Conservation (phyloP, 2,888 invertebrate genomes). For the Monoplex corrugatus region DNA sequence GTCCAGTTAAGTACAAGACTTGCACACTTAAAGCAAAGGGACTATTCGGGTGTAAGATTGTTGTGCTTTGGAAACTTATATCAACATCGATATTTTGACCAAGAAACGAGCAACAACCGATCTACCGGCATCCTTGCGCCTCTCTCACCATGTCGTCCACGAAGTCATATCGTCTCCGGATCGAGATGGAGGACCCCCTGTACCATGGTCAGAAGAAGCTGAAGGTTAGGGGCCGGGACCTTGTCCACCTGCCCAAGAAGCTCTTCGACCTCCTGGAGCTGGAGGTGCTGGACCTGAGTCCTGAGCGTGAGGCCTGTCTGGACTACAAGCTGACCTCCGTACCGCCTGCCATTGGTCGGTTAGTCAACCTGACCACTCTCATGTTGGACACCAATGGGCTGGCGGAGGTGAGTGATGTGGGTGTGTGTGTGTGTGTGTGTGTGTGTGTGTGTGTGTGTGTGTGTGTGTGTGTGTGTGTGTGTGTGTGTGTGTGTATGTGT, state of each 20-base stretch:
- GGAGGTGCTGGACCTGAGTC: slow-evolving; percentile 80
- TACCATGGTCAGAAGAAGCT: slow-evolving; percentile 76
- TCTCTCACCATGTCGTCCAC: slow-evolving; percentile 36
- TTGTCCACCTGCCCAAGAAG: slow-evolving; percentile 75
- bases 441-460: neutral
- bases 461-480: neutral
- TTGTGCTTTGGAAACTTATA: too few species aligned
- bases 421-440: neutral
- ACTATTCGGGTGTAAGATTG: too few species aligned
- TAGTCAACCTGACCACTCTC: slow-evolving; percentile 77
- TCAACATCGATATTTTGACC: too few species aligned
- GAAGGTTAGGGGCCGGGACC: slow-evolving; percentile 76
- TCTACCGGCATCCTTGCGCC: too few species aligned
- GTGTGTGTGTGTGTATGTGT: neutral
- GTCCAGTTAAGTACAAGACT: too few species aligned
- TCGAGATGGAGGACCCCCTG: slow-evolving; percentile 76
- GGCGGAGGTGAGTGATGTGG: neutral
- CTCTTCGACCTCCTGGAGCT: slow-evolving; percentile 78
- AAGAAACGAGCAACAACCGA: too few species aligned
- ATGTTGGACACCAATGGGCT: slow-evolving; percentile 80
- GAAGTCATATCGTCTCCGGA: slow-evolving; percentile 69
- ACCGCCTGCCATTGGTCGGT: slow-evolving; percentile 74
- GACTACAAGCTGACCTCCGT: slow-evolving; percentile 75
- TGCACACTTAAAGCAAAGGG: too few species aligned
- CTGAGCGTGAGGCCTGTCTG: slow-evolving; percentile 79